These are phyloP conservation scores for Etheostoma nigrum DNA, from an alignment of 2,797 vertebrate genomes.

Conservation along the genomic window DNA sequence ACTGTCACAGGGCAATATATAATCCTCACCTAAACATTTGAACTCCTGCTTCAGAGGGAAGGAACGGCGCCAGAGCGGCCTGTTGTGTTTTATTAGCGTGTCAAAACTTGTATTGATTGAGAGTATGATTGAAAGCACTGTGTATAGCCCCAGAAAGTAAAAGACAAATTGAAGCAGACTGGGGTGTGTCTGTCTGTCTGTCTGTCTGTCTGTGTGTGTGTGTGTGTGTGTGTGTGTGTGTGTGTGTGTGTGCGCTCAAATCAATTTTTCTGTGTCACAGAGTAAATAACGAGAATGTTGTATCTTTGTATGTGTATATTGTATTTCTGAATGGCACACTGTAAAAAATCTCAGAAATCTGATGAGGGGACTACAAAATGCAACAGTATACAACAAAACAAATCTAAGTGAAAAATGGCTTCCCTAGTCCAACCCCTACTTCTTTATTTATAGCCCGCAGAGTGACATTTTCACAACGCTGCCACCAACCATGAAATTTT, in stretches of 20 bases:
- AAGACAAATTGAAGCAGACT: conserved; percentile 51
- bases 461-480: conserved; percentile 69
- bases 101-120: conserved; percentile 73
- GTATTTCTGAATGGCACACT: not conserved
- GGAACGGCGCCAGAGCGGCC: conserved; percentile 52
- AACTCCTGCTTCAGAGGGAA: conserved; percentile 61
- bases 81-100: conserved; percentile 71
- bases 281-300: conserved; percentile 9
- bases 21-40: conserved; percentile 68
- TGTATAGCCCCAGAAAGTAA: conserved; percentile 33
- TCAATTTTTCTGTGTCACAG: not conserved
- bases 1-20: conserved; percentile 62
- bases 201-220: conserved; percentile 6
- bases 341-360: conserved; percentile 4
- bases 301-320: not conserved
- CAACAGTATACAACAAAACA: conserved; percentile 38
- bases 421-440: conserved; percentile 40
- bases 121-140: conserved; percentile 58
- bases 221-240: conserved; percentile 3
- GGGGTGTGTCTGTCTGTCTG: conserved; percentile 2
- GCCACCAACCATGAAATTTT: conserved; percentile 61
- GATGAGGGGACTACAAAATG: not conserved
- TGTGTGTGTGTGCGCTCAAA: not conserved
- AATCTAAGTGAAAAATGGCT: conserved; percentile 49
- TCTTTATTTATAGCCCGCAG: conserved; percentile 64